phyloP scores from a whole-genome alignment of 2,113 vertebrate species.

The Lagopus leucura region DNA sequence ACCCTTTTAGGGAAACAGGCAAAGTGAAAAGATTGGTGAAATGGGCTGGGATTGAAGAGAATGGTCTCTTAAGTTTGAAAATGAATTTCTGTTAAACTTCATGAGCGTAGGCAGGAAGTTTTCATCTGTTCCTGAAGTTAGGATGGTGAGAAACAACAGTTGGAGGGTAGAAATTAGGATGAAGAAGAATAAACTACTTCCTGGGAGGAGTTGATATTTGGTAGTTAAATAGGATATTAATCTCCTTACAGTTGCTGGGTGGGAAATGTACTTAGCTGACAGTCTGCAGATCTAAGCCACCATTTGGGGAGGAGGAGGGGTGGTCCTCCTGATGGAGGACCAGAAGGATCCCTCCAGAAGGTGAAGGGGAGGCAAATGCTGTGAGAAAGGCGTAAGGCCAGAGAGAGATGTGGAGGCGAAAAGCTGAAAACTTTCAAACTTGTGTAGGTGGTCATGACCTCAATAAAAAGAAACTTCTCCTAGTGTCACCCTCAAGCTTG shows the following conservation, averaged over 20 bases:
- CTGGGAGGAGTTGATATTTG: neutral
- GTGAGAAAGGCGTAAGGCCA: neutral
- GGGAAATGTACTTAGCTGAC: neutral
- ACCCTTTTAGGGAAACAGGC: neutral
- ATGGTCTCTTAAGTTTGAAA: neutral
- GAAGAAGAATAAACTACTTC: neutral
- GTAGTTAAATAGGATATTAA: neutral
- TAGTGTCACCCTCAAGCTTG: neutral
- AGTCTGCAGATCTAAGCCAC: neutral
- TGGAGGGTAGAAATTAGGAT: neutral
- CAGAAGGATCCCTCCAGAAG: neutral
- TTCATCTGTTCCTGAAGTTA: neutral
- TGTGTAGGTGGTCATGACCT: slow-evolving; percentile 23
- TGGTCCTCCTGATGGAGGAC: neutral
- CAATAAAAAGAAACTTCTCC: slow-evolving; percentile 17
- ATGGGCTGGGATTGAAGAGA: neutral
- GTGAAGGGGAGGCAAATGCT: neutral
- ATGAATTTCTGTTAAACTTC: neutral
- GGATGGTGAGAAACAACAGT: neutral
- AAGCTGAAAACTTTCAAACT: slow-evolving; percentile 3
- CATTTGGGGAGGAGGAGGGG: neutral
- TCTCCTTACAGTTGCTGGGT: neutral
- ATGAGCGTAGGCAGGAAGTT: neutral
- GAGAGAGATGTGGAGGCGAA: neutral
- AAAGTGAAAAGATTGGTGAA: neutral